A percentile compares a stretch with the other conserved stretches of the same genome.
Conservation (phyloP, 1,140 invertebrate species). For the Helicoverpa zea region DNA sequence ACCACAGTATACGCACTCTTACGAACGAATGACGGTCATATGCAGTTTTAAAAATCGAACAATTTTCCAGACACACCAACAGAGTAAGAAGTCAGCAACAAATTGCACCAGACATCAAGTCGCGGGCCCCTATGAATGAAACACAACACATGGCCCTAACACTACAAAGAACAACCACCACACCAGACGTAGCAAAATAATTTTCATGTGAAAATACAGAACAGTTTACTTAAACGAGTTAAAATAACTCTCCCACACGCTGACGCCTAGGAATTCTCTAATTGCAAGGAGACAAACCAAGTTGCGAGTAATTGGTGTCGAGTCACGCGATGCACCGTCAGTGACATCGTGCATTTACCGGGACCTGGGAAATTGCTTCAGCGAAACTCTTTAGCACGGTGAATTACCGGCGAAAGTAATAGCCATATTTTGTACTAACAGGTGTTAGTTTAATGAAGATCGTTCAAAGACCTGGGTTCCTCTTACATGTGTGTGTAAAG, state of each 20-base stretch:
- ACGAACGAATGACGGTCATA: background rate
- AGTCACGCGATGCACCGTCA: constrained; percentile 51
- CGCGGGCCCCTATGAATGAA: constrained; percentile 14
- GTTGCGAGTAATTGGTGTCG: constrained; percentile 52
- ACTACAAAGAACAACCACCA: background rate
- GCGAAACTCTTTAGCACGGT: constrained; percentile 16
- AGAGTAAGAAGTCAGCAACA: background rate
- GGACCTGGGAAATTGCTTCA: constrained; percentile 34
- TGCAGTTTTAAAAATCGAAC: background rate
- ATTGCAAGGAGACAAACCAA: constrained; percentile 60
- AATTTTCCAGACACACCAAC: background rate
- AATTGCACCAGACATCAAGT: constrained; percentile 26
- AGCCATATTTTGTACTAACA: constrained; percentile 34
- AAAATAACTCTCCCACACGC: constrained; percentile 74
- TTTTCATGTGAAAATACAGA: constrained; percentile 40
- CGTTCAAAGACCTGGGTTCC: background rate
- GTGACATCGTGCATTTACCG: constrained; percentile 25
- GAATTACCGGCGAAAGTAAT: constrained; percentile 11
- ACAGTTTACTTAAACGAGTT: constrained; percentile 51
- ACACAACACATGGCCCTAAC: constrained; percentile 14
- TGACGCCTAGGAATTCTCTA: constrained; percentile 68
- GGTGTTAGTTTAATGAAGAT: constrained; percentile 1
- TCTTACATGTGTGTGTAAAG: background rate
- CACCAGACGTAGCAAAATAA: constrained; percentile 32
- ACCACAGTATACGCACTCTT: no score